phyloP scores from a whole-genome alignment of 2,888 invertebrate species.

The Idaea dimidiata region DNA sequence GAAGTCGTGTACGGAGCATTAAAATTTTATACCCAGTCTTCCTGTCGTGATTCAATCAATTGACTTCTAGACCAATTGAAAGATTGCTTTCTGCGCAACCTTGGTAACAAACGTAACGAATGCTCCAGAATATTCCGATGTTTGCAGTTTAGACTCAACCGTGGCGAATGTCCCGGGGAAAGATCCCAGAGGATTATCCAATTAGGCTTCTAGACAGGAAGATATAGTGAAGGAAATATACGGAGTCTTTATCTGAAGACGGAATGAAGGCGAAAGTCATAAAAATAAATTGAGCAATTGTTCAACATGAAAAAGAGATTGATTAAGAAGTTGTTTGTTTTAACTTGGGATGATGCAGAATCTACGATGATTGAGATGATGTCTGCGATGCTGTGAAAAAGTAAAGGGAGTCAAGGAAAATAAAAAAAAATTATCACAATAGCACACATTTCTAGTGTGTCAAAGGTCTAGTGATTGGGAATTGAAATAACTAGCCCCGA shows the following conservation, averaged over 20 bases:
- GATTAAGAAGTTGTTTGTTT: neutral
- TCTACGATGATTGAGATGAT: too few relatives aligned
- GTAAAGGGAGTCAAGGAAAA: too few relatives aligned
- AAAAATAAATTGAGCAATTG: neutral
- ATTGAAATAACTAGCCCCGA: too few relatives aligned
- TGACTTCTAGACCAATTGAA: conserved; percentile 59
- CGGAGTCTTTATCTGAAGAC: neutral
- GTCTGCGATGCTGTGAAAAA: too few relatives aligned
- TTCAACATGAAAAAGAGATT: neutral
- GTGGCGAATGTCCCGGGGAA: neutral
- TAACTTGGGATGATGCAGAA: too few relatives aligned
- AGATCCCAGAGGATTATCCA: neutral
- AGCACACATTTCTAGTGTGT: too few relatives aligned
- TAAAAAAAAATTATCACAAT: too few relatives aligned
- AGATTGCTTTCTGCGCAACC: conserved; percentile 62
- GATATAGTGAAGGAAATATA: neutral
- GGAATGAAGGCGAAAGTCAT: neutral
- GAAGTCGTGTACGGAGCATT: neutral
- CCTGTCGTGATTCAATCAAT: conserved; percentile 58
- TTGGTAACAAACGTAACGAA: conserved; percentile 40
- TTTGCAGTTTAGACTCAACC: neutral
- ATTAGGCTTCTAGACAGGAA: neutral
- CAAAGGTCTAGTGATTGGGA: too few relatives aligned
- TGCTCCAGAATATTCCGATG: conserved; percentile 24
- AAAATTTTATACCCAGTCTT: conserved; percentile 43